Evolutionary conservation across 2,113 vertebrate genomes (phyloP), one percentile per base, ranked within the genome.

Genomic region (Scopus umbretta): DNA sequence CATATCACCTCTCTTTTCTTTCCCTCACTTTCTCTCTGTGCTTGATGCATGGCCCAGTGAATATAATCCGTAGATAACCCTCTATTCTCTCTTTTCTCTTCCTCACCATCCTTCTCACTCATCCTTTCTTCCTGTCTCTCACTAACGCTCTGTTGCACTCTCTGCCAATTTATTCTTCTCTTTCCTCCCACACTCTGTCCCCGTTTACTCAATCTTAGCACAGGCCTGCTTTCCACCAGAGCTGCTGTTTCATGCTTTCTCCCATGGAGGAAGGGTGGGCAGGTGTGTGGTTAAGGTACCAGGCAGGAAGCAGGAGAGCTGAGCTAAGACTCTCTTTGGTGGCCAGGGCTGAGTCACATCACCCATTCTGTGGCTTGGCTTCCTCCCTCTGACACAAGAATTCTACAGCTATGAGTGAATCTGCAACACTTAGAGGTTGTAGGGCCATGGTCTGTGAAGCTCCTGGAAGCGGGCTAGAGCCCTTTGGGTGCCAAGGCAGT

Each of bases 111-210:
- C 58, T 94, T 95, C 91, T 88, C 87, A 93, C 95, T 96, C 95
- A 90, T 88, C 75, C 50, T 92, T 94, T 96, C 80, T 79, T 76
- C 50, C 34, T 40, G 90, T 97, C 96, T 97, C 86, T 94, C 86
- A 94, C 91, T 96, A 96, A 81, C 65, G 25, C 47, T 94, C 68
- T 91, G 91, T 92, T 95, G 89, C 89, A 87, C 49, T 88, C 92
- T 49, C 85, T 95, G 94, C 75, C 96, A 95, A 70, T 96, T 95
- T 94, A 92, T 90, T 95, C 90, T 80, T 90, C 86, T 94, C 85
- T 94, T 88, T 93, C 91, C 91, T 96, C 95, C 91, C 88, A 96
- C 94, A 87, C 86, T 89, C 91, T 95, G 91, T 94, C 92, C 96
- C 90, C 13, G 40, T 96, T 97, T 95, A 94, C 92, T 96, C 95